A percentile compares a stretch with the other conserved stretches of the same genome.
These are phyloP conservation scores for Actinia tenebrosa DNA, from an alignment of 64 coral and sea anemone species.

Conservation along the genomic window DNA sequence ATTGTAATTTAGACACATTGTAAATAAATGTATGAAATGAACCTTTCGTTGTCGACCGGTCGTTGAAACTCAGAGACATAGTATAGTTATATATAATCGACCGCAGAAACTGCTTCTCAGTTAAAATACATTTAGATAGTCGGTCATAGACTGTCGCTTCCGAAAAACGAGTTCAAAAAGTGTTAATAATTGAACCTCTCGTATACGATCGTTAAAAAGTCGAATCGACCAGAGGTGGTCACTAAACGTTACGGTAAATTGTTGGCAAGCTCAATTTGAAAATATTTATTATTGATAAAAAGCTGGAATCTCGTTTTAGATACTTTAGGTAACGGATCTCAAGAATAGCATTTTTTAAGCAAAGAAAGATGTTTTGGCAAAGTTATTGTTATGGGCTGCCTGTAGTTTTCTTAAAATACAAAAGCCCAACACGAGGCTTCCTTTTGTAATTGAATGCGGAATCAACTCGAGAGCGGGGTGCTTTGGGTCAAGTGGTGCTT, in stretches of 20 bases:
- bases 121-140: too few species aligned
- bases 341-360: background rate
- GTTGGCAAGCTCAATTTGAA: too few species aligned
- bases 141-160: background rate
- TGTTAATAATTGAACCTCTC: too few species aligned
- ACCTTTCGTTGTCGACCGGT: background rate
- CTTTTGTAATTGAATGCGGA: constrained; percentile 17
- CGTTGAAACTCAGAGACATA: too few species aligned
- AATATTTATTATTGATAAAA: too few species aligned
- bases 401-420: background rate
- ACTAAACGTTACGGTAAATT: too few species aligned
- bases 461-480: background rate
- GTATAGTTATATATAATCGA: too few species aligned
- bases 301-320: background rate
- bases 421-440: background rate
- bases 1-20: background rate
- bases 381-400: background rate
- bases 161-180: too few species aligned
- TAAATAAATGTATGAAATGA: too few species aligned
- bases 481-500: constrained; percentile 6
- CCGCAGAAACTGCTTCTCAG: too few species aligned
- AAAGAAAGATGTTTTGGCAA: background rate
- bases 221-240: too few species aligned
- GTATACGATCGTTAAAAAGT: too few species aligned
- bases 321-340: background rate